phyloP scores from a whole-genome alignment of 2,113 vertebrate genomes.

The Sinosuthora webbiana region DNA sequence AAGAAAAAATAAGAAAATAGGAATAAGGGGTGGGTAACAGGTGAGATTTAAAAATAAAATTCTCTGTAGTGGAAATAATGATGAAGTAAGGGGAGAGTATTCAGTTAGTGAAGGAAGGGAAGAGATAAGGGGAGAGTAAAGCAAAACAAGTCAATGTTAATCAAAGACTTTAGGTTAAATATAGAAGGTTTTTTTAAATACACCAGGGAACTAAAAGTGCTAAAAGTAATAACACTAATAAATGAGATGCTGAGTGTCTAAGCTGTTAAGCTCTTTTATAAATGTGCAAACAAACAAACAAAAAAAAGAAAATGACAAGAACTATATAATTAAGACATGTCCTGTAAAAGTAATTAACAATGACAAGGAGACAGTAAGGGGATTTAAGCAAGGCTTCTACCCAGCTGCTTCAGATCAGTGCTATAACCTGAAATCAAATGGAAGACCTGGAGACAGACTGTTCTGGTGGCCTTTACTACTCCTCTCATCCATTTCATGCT shows the following conservation, averaged over 20 bases:
- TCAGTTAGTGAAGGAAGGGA: not conserved
- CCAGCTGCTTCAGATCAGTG: constrained; percentile 20
- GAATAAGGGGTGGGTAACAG: not conserved
- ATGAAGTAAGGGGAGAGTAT: not conserved
- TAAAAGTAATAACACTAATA: not conserved
- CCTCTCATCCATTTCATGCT: constrained; percentile 20
- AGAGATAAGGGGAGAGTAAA: not conserved
- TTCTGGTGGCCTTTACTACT: constrained; percentile 13
- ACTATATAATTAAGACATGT: not conserved
- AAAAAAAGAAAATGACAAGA: not conserved
- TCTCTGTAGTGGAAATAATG: not conserved
- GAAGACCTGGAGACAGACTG: not conserved
- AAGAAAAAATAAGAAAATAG: not conserved
- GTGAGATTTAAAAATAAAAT: not conserved
- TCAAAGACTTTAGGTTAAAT: not conserved
- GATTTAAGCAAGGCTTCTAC: constrained; percentile 27
- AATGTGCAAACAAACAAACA: not conserved
- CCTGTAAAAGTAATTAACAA: not conserved
- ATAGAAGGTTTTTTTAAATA: not conserved
- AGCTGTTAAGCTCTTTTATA: not conserved
- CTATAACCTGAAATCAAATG: constrained; percentile 23
- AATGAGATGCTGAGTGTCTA: not conserved
- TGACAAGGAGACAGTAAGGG: not conserved
- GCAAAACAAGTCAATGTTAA: not conserved
- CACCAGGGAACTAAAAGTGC: not conserved